These are phyloP conservation scores for Chironex yamaguchii DNA, from an alignment of 30 jellyfish, hydroid and myxozoan genomes.

Conservation along the genomic window DNA sequence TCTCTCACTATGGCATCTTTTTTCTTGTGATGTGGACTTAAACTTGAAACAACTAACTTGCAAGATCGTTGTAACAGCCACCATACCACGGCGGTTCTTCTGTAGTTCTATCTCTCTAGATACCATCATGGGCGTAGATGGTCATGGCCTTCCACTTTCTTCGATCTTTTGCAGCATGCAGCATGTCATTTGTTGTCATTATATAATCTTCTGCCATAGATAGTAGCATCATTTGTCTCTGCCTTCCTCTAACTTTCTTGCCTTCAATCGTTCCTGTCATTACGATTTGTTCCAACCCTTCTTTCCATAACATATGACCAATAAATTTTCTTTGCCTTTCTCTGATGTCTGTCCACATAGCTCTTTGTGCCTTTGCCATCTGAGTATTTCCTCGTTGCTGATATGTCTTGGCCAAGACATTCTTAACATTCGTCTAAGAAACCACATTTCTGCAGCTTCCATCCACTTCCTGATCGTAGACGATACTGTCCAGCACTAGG, in stretches of 20 bases:
- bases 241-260: constrained; percentile 21
- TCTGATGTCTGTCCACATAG: constrained; percentile 43
- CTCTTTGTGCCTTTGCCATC: constrained; percentile 10
- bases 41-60: too few relatives aligned
- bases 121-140: constrained; percentile 33
- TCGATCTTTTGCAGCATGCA: constrained; percentile 18
- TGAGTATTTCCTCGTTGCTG: constrained; percentile 41
- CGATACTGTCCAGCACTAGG: background rate
- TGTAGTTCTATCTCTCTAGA: too few relatives aligned
- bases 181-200: constrained; percentile 5
- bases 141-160: constrained; percentile 30
- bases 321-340: background rate
- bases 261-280: background rate
- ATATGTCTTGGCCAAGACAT: constrained; percentile 16
- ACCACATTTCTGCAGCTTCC: constrained; percentile 3
- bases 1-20: too few relatives aligned
- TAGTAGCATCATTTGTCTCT: constrained; percentile 7
- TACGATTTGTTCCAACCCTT: background rate
- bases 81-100: too few relatives aligned
- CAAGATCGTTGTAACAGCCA: too few relatives aligned
- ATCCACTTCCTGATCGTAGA: background rate
- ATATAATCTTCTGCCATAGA: constrained; percentile 25
- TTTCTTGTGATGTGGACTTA: too few relatives aligned
- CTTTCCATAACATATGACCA: background rate
- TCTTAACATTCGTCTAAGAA: constrained; percentile 8